A percentile compares a stretch with the other conserved stretches of the same genome.
Conservation (phyloP, 2,888 invertebrate species). For the Drosophila austrosaltans region DNA sequence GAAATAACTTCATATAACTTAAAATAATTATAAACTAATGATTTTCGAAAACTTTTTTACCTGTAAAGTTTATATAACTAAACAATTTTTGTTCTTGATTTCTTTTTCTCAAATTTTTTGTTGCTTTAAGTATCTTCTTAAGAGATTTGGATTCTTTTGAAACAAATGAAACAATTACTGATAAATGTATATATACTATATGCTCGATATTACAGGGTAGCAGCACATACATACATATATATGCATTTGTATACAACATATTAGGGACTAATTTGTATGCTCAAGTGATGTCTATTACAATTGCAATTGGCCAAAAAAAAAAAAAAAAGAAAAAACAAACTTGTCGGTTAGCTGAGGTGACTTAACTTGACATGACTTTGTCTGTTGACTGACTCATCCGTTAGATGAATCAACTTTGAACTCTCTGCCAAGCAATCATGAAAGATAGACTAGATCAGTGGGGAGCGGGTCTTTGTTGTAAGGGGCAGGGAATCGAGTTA, state of each 20-base stretch:
- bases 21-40: no score
- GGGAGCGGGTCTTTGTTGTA: neutral
- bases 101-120: no score
- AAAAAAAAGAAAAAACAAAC: slow-evolving; percentile 35
- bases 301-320: slow-evolving; percentile 44
- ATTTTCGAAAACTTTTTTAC: no score
- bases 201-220: neutral
- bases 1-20: no score
- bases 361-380: slow-evolving; percentile 3
- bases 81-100: no score
- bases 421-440: slow-evolving; percentile 46
- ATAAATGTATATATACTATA: no score
- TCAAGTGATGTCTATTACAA: slow-evolving; percentile 47
- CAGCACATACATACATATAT: no score
- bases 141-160: no score
- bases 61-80: no score
- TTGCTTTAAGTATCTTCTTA: no score
- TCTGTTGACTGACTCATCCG: slow-evolving; percentile 38
- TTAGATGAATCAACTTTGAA: slow-evolving; percentile 72
- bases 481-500: slow-evolving; percentile 51
- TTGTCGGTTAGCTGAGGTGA: slow-evolving; percentile 31
- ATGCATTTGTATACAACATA: no score
- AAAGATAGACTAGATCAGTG: slow-evolving; percentile 1
- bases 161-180: no score
- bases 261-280: slow-evolving; percentile 46